Evolutionary conservation across 2,113 vertebrate species (phyloP), one percentile per base, ranked within the genome.

Genomic region (Sitta europaea): DNA sequence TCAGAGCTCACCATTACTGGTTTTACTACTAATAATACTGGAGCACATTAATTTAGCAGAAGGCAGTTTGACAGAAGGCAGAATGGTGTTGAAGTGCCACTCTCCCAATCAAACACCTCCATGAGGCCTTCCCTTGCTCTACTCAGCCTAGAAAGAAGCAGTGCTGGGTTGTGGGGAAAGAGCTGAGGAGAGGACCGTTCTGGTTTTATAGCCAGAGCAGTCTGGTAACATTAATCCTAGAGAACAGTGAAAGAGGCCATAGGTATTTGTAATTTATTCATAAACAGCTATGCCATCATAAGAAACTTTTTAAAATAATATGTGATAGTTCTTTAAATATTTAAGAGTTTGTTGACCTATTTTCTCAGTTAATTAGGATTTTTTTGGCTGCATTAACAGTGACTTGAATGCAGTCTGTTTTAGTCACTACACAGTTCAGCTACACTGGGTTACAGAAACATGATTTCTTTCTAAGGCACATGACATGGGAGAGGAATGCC

Each of bases 261-360:
- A 79, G 86, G 61, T 72, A 58, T 76, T 90, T 93, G 71, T 97
- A 89, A 97, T 97, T 97, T 96, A 97, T 96, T 97, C 93, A 97
- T 96, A 95, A 93, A 95, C 87, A 85, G 66, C 81, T 90, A 93
- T 78, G 86, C 80, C 74, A 86, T 97, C 79, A 53, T 76, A 95
- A 91, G 93, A 88, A 97, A 92, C 59, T 94, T 97, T 97, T 89
- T 31, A 12, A 97, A 97, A 97, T 90, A 95, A 80, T 97, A 94
- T 48, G 78, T 96, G 95, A 97, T 94, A 90, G 93, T 93, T 96
- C 78, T 96, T 97, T 97, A 97, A 98, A 98, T 97, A 97, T 98
- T 97, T 97, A 97, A 90, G 88, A 86, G 27, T 81, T 97, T 96
- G 94, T 93, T 98, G 97, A 97, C 96, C 97, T 97, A 93, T 96